phyloP scores from a whole-genome alignment of 2,113 vertebrate species.

The Ophthalmotilapia sp. region DNA sequence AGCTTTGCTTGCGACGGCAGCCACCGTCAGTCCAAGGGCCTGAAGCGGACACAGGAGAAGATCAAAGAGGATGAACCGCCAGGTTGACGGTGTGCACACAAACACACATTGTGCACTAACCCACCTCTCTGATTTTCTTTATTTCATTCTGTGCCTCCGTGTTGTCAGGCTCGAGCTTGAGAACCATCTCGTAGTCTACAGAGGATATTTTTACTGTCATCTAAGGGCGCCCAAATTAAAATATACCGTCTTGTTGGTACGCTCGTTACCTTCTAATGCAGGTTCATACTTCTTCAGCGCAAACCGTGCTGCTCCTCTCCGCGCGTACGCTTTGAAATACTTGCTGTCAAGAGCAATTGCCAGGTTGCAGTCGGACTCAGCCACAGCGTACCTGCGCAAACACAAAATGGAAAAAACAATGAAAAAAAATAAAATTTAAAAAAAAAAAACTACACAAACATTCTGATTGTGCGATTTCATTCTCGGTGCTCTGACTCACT shows the following conservation, averaged over 20 bases:
- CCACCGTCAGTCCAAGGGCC: not conserved
- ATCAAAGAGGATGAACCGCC: accelerated
- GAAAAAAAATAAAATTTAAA: accelerated
- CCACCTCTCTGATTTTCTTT: constrained; percentile 81
- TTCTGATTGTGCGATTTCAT: not conserved
- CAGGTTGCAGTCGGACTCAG: constrained; percentile 93
- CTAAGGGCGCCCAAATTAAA: not conserved
- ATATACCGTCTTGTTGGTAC: not conserved
- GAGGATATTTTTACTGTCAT: not conserved
- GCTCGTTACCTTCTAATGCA: constrained; percentile 80
- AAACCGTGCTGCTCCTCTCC: constrained; percentile 82
- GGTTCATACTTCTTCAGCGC: constrained; percentile 80
- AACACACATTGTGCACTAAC: not conserved
- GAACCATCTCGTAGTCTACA: constrained; percentile 87
- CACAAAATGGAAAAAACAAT: not conserved
- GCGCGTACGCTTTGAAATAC: constrained; percentile 82
- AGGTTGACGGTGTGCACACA: accelerated
- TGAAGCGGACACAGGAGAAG: not conserved
- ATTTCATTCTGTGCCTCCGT: constrained; percentile 83
- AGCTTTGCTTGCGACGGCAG: not conserved
- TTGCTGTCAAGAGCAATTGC: constrained; percentile 84
- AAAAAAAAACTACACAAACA: not conserved
- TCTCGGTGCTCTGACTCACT: constrained; percentile 61
- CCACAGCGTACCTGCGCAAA: constrained; percentile 79
- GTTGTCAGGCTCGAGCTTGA: constrained; percentile 83